Conservation (phyloP, 2,113 vertebrate genomes). For the Cyprichromis sp. region DNA sequence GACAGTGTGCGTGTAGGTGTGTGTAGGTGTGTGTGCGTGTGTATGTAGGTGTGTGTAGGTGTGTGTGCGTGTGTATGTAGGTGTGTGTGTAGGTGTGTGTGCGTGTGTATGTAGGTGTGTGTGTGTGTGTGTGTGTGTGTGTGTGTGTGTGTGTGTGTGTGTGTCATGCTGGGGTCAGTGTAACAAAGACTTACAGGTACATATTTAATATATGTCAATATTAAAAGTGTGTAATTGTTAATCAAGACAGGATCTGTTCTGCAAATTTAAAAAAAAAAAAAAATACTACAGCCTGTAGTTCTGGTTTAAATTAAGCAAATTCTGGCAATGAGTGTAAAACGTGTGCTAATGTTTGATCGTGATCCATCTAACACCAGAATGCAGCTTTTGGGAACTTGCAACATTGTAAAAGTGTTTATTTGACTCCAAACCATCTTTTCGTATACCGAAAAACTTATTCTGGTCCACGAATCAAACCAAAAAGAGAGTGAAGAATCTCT, state of each 20-base stretch:
- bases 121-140: rapidly evolving
- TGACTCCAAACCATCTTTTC: neutral
- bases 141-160: no score
- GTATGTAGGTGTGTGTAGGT: no score
- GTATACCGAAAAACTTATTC: rapidly evolving
- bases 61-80: no score
- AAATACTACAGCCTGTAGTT: neutral
- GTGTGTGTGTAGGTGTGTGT: no score
- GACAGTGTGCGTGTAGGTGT: rapidly evolving
- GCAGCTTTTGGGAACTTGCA: neutral
- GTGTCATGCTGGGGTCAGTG: neutral
- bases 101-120: rapidly evolving
- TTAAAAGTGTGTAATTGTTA: neutral
- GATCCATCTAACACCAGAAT: neutral
- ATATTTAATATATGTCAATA: neutral
- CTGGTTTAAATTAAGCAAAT: neutral
- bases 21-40: rapidly evolving
- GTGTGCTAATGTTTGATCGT: neutral
- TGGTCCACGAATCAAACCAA: neutral
- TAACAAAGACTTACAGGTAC: neutral
- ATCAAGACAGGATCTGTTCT: neutral
- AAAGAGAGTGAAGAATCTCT: neutral
- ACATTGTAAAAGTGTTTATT: neutral
- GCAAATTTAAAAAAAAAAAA: neutral
- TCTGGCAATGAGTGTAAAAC: neutral